A percentile compares a stretch with the other conserved stretches of the same genome.
Evolutionary conservation across 2,888 invertebrate genomes (phyloP).

Genomic region (Lacanobia oleracea): DNA sequence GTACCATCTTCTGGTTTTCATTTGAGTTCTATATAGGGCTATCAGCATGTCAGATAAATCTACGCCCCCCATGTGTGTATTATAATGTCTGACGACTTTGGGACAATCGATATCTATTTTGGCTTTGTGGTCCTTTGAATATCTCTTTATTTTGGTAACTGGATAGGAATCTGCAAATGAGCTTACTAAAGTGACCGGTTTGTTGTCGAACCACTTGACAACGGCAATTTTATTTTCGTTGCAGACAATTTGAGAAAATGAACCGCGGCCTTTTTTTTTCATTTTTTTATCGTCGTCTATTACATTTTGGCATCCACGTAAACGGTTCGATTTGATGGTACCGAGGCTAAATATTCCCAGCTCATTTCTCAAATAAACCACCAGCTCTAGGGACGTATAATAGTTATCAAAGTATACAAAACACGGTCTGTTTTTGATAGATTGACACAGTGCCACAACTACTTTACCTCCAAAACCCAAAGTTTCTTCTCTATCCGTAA

Average conservation of each 20-base stretch:
- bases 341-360: conserved; percentile 43
- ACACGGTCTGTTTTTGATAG: conserved; percentile 38
- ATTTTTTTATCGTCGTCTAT: conserved; percentile 27
- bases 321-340: conserved; percentile 41
- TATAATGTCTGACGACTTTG: conserved; percentile 6
- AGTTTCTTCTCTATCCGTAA: conserved; percentile 32
- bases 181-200: conserved; percentile 22
- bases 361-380: conserved; percentile 35
- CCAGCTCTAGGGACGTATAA: conserved; percentile 43
- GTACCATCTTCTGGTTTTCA: conserved; percentile 9
- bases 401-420: conserved; percentile 45
- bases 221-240: conserved; percentile 40
- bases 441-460: conserved; percentile 65
- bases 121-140: conserved; percentile 23
- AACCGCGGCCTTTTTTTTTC: conserved; percentile 24
- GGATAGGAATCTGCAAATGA: conserved; percentile 17
- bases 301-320: conserved; percentile 37
- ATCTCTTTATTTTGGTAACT: conserved; percentile 19
- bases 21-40: conserved; percentile 30
- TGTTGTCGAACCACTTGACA: conserved; percentile 39
- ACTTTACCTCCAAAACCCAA: conserved; percentile 67
- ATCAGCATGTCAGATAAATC: conserved; percentile 32
- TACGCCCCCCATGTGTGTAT: conserved; percentile 26
- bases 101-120: conserved; percentile 14
- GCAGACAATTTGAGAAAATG: conserved; percentile 33